Base-by-base conservation (phyloP, 2,888 invertebrate genomes). In the Hydrotaea cyrtoneurina region DNA sequence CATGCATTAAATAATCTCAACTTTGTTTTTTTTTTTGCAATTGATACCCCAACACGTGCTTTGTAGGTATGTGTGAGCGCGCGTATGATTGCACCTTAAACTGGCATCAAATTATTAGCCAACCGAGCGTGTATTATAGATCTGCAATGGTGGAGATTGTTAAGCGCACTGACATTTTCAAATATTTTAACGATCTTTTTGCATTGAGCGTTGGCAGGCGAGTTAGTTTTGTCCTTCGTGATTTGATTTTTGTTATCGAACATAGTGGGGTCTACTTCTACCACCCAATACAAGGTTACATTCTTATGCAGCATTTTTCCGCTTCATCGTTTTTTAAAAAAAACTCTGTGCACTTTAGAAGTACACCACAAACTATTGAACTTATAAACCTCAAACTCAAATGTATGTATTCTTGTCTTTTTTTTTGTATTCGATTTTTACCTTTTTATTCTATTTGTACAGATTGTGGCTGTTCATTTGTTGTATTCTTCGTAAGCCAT, bases 41-140 rank as follows among this genome's bases (percentile, higher is more conserved):
- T 77, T 82, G 46, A 77, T 82, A 79, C 59, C 36, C 31, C 50
- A 64, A 82, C 85, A 80, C 85, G 82, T 85, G 85, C 59, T 26
- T 36, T 77, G 21, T 69, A 7, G 2, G 21, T 21, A 5, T 55
- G 55, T 53, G 5, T 53, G 19, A 17, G 53, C 19, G 5, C 21
- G 55, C 5, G 0, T 55, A 3, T 21, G 11, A 21, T 19, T 2
- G 66, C 26, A 43, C 66, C 15, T 62, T 62, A 31, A 62, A 62
- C 36, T 62, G 17, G 15, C 36, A 11, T 31, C n/a, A 17, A 62
- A 36, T 15, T n/a, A 62, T 62, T 62, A 62, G 31, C 36, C 59
- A 59, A 59, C 36, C 15, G 62, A 31, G n/a, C 62, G 62, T 62
- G 26, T n/a, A 59, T 26, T 5, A n/a, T 0, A 2, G 62, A 62